Evolutionary conservation across 2,113 vertebrate species (phyloP), one percentile per base, ranked within the genome.

Genomic region (Pseudorhombus dupliciocellatus): DNA sequence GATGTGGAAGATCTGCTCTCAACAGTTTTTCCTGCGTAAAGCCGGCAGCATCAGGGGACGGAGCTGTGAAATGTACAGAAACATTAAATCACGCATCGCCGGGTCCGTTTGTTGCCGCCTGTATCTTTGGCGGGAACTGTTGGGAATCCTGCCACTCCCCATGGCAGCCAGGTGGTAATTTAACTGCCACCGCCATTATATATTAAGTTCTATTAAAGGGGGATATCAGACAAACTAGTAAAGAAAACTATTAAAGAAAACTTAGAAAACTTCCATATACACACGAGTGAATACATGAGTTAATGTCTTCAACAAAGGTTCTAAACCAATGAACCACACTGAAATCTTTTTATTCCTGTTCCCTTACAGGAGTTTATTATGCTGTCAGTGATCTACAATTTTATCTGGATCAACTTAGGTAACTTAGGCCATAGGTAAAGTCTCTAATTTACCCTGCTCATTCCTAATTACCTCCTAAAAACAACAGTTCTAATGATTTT

Each of bases 11-110:
- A 28, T 65, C 58, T 71, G 61, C 40, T 64, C 30, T 31, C 55
- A 61, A 61, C 42, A 44, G 55, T 75, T 80, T 42, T 51, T n/a
- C n/a, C 54, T 51, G 24, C 44, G 51, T 52, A 64, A 68, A 64
- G 15, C 30, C 51, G 34, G 40, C 40, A 52, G 31, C 22, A 26
- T 14, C 30, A 31, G 4, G 57, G 44, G 52, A 68, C 1, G 18
- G 1, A 62, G 44, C 62, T 52, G 25, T 57, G 26, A 31, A 28
- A 16, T 37, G 34, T 58, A 26, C 30, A 18, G 24, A 25, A 30
- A 68, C n/a, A 73, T 40, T 11, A 34, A 58, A 25, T 64, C n/a
- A 58, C 8, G 37, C 22, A 42, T 66, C 25, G 25, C 28, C 22
- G n/a, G 31, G 31, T 55, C 21, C 18, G 8, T 5, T 40, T 21